A percentile compares a stretch with the other conserved stretches of the same genome.
Evolutionary conservation across 2,797 vertebrate species (phyloP).

Genomic region (Phrynocephalus vlangalii): DNA sequence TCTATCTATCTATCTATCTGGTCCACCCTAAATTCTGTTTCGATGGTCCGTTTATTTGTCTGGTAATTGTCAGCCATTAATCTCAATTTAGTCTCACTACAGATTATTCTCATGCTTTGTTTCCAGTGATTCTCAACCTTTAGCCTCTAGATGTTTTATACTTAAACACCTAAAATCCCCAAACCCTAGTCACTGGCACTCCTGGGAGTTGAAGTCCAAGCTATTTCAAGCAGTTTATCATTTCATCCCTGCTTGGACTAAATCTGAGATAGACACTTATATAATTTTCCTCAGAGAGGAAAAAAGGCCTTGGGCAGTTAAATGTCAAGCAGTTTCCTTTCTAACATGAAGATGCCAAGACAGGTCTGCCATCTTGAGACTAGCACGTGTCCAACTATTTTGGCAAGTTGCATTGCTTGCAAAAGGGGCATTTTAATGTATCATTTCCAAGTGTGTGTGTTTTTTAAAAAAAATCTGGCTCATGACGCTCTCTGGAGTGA

Average conservation of each 20-base stretch:
- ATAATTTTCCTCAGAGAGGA: conserved; percentile 70
- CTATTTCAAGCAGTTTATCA: too few species aligned
- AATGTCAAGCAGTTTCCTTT: conserved; percentile 66
- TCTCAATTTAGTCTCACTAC: not conserved
- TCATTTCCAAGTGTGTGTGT: not conserved
- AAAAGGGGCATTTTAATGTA: conserved; percentile 40
- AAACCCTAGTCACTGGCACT: too few species aligned
- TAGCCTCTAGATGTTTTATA: not conserved
- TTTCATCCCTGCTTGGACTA: conserved; percentile 28
- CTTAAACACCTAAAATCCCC: too few species aligned
- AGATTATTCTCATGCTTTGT: not conserved
- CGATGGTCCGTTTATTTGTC: not conserved
- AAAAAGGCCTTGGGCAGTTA: conserved; percentile 65
- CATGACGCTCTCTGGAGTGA: conserved; percentile 29
- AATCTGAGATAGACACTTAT: conserved; percentile 56
- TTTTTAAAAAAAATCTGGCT: conserved; percentile 40
- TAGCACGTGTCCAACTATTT: conserved; percentile 45
- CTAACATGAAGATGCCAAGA: conserved; percentile 57
- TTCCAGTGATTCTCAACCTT: not conserved
- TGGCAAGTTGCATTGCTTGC: conserved; percentile 35
- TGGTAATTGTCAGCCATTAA: not conserved
- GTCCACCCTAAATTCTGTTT: not conserved
- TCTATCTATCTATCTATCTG: too few species aligned
- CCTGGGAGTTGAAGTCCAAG: not conserved
- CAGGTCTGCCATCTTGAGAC: conserved; percentile 62